Evolutionary conservation across 2,888 invertebrate species (phyloP).

Genomic region (Brassicogethes aeneus): DNA sequence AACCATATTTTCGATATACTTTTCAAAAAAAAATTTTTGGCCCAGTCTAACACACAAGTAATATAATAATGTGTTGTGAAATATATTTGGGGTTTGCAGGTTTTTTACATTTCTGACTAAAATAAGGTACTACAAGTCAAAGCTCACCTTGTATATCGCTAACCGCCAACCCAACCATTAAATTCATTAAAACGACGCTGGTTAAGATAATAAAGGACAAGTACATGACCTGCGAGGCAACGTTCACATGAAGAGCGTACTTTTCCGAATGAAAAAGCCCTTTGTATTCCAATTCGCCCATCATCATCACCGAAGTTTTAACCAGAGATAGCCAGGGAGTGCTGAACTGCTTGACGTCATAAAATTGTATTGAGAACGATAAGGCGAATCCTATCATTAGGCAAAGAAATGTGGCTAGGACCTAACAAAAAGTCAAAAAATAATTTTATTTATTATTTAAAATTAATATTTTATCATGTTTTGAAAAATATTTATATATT

Average conservation of each 20-base stretch:
- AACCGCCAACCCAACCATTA: conserved; percentile 48
- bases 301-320: conserved; percentile 50
- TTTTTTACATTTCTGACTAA: no score
- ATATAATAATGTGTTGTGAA: no score
- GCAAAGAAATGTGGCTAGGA: conserved; percentile 45
- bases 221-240: conserved; percentile 42
- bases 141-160: conserved; percentile 41
- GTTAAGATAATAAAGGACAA: conserved; percentile 44
- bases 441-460: no score
- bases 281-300: conserved; percentile 47
- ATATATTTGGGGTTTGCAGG: no score
- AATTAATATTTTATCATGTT: no score
- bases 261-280: conserved; percentile 33
- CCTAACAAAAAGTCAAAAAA: no score
- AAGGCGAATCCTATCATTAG: conserved; percentile 48
- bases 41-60: no score
- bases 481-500: no score
- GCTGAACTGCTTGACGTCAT: conserved; percentile 37
- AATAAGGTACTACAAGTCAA: no score
- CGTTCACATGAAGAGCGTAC: conserved; percentile 14
- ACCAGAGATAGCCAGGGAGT: conserved; percentile 40
- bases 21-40: no score
- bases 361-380: conserved; percentile 47
- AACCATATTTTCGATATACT: no score
- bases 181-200: conserved; percentile 48